Evolutionary conservation across 1,140 invertebrate genomes (phyloP).

Genomic region (Rhagoletis pomonella): DNA sequence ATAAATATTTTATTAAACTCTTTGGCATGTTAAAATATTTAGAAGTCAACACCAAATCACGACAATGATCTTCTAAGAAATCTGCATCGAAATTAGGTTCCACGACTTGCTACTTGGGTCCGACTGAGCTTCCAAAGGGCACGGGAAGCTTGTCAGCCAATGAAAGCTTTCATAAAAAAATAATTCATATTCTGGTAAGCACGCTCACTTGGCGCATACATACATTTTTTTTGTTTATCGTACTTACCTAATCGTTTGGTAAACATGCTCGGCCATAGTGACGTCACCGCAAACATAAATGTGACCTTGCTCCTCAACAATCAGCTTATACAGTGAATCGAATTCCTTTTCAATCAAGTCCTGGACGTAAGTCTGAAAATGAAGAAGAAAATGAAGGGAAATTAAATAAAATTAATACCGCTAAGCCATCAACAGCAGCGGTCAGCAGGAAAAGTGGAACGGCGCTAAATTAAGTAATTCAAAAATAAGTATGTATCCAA

Average conservation of each 20-base stretch:
- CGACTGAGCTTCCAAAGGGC: too few species aligned
- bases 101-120: too few species aligned
- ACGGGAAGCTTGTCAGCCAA: too few species aligned
- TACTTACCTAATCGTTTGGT: constrained; percentile 87
- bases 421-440: not conserved
- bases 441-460: not conserved
- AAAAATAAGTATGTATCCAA: not conserved
- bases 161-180: too few species aligned
- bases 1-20: too few species aligned
- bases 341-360: constrained; percentile 88
- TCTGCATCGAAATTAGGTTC: too few species aligned
- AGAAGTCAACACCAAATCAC: too few species aligned
- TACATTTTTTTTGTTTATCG: too few species aligned
- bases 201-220: too few species aligned
- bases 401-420: not conserved
- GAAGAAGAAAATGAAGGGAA: constrained; percentile 16
- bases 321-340: constrained; percentile 83
- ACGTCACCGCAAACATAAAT: constrained; percentile 98
- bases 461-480: not conserved
- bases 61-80: too few species aligned
- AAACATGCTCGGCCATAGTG: constrained; percentile 99
- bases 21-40: too few species aligned
- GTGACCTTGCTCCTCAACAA: constrained; percentile 89
- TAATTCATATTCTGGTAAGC: too few species aligned
- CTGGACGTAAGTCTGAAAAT: constrained; percentile 93